A percentile compares a stretch with the other conserved stretches of the same genome.
These are phyloP conservation scores for Alectoris magna DNA, from an alignment of 2,797 vertebrate genomes.

Conservation along the genomic window DNA sequence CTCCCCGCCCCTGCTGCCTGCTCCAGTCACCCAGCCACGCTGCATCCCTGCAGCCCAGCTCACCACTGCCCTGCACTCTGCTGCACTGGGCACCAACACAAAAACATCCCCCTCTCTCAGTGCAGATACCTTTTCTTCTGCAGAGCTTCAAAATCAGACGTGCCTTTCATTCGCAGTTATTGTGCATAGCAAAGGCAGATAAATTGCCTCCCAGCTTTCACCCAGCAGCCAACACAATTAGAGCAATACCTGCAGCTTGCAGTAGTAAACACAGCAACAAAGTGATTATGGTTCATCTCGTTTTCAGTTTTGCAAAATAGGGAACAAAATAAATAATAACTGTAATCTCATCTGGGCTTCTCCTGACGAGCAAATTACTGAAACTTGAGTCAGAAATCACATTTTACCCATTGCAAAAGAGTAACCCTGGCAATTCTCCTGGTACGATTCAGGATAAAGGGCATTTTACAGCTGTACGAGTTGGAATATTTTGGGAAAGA, in stretches of 20 bases:
- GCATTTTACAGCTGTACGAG: neutral
- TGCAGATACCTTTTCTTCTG: neutral
- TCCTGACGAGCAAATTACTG: neutral
- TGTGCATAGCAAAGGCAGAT: neutral
- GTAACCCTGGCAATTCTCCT: constrained; percentile 19
- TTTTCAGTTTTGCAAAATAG: neutral
- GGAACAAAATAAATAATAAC: neutral
- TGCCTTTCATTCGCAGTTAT: neutral
- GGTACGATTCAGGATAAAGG: neutral
- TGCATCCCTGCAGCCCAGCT: neutral
- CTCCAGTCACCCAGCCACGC: neutral
- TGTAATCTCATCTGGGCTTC: neutral
- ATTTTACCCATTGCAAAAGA: neutral
- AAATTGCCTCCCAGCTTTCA: neutral
- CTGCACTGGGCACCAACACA: neutral
- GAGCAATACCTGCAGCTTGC: neutral
- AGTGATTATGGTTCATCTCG: neutral
- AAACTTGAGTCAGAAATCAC: neutral
- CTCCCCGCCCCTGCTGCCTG: neutral
- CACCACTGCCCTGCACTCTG: neutral
- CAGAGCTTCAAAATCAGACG: neutral
- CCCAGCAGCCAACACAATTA: neutral
- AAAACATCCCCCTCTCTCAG: neutral
- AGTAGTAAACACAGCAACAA: neutral
- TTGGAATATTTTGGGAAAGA: neutral